These are phyloP conservation scores for Meteorus colon DNA, from an alignment of 2,888 invertebrate species.

Conservation along the genomic window DNA sequence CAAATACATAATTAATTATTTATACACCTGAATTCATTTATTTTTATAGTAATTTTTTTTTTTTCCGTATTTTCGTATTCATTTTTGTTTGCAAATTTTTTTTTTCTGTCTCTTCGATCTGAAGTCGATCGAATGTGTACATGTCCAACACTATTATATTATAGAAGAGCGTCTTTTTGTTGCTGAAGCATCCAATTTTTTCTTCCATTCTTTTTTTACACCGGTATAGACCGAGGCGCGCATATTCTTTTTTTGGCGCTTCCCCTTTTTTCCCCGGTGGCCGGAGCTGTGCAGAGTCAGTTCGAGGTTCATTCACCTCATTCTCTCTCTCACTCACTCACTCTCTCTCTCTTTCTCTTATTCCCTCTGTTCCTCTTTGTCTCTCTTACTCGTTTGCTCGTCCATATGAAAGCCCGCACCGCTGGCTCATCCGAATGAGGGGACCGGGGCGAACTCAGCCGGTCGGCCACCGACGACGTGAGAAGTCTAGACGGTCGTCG, in stretches of 20 bases:
- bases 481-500: constrained; percentile 40
- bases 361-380: neutral
- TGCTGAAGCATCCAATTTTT: constrained; percentile 42
- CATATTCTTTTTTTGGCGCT: constrained; percentile 58
- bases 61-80: neutral
- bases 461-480: constrained; percentile 17
- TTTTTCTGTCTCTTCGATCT: neutral
- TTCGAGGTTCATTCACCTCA: constrained; percentile 73
- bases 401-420: constrained; percentile 38
- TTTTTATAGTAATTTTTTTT: neutral
- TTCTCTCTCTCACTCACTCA: constrained; percentile 55
- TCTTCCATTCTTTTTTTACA: constrained; percentile 41
- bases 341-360: constrained; percentile 43
- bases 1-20: neutral
- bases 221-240: constrained; percentile 37
- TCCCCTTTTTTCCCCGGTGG: constrained; percentile 54
- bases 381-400: constrained; percentile 36
- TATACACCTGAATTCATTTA: neutral
- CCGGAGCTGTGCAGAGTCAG: constrained; percentile 57
- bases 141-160: neutral
- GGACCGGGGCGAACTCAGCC: constrained; percentile 12
- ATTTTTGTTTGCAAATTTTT: neutral
- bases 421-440: constrained; percentile 29
- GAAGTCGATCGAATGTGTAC: neutral
- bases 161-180: constrained; percentile 45